These are phyloP conservation scores for Heteractis magnifica DNA, from an alignment of 92 coral and sea anemone species.

Conservation along the genomic window DNA sequence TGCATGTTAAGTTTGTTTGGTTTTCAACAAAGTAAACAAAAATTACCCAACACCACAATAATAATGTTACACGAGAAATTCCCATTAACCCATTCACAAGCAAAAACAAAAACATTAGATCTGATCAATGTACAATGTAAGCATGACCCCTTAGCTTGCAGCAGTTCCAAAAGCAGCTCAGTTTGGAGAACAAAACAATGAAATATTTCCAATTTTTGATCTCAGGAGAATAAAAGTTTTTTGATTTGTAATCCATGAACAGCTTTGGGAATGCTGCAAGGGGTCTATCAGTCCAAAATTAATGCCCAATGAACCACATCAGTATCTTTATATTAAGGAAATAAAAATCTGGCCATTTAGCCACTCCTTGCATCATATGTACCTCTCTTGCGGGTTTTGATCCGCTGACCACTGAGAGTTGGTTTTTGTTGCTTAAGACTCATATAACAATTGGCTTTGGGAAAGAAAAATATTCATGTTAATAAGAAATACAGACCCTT, in stretches of 20 bases:
- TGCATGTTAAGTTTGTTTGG: background rate
- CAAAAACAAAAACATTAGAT: too few species aligned
- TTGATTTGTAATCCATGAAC: too few species aligned
- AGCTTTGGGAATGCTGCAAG: too few species aligned
- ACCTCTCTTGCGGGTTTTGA: constrained; percentile 99
- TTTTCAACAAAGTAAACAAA: background rate
- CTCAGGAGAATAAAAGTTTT: too few species aligned
- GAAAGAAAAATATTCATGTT: background rate
- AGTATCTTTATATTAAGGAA: background rate
- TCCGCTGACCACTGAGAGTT: constrained; percentile 99
- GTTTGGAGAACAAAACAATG: too few species aligned
- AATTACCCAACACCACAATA: background rate
- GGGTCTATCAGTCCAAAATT: background rate
- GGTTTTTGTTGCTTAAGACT: constrained; percentile 99
- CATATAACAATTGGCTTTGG: constrained; percentile 93
- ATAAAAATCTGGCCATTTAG: background rate
- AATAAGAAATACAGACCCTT: background rate
- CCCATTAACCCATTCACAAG: background rate
- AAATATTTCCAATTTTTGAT: too few species aligned
- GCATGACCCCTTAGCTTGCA: background rate
- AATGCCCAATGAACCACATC: background rate
- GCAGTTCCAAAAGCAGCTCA: too few species aligned
- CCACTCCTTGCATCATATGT: constrained; percentile 11
- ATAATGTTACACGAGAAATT: too few species aligned
- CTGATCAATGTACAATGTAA: background rate